Percentiles rank a stretch among this genome's conserved stretches.
Evolutionary conservation across 2,113 vertebrate species (phyloP).

Genomic region (Xiphorhynchus elegans): DNA sequence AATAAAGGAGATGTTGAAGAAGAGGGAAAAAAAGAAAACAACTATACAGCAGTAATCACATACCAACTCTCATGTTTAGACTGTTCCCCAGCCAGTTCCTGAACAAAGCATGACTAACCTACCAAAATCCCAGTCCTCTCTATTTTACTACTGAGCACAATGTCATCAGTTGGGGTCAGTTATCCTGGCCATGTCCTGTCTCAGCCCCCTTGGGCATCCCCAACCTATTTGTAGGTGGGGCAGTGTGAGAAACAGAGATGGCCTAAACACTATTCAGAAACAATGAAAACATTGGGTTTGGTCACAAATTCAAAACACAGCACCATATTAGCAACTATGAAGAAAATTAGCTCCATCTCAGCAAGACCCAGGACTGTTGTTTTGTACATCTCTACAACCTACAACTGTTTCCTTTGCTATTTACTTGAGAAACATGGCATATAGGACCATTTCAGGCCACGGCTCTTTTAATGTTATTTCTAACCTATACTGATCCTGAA

Average conservation of each 20-base stretch:
- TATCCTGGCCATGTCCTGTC: not conserved
- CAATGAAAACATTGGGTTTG: not conserved
- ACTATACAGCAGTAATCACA: not conserved
- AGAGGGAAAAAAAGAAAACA: not conserved
- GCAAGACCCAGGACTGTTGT: not conserved
- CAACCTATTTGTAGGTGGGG: not conserved
- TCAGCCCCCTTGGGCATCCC: not conserved
- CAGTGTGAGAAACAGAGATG: not conserved
- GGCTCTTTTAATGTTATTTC: not conserved
- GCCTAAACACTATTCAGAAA: not conserved
- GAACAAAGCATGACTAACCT: not conserved
- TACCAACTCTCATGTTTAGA: not conserved
- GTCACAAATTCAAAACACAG: not conserved
- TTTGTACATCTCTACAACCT: not conserved
- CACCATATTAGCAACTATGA: accelerated
- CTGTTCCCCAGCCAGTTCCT: not conserved
- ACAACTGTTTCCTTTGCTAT: not conserved
- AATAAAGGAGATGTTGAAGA: not conserved
- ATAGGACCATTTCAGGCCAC: not conserved
- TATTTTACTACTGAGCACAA: not conserved
- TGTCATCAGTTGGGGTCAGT: not conserved
- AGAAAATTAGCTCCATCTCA: not conserved
- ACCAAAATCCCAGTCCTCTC: not conserved
- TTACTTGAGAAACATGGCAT: not conserved
- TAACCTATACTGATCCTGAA: not conserved